Evolutionary conservation across 2,113 vertebrate genomes (phyloP).

Genomic region (Rhadina sibilatrix): DNA sequence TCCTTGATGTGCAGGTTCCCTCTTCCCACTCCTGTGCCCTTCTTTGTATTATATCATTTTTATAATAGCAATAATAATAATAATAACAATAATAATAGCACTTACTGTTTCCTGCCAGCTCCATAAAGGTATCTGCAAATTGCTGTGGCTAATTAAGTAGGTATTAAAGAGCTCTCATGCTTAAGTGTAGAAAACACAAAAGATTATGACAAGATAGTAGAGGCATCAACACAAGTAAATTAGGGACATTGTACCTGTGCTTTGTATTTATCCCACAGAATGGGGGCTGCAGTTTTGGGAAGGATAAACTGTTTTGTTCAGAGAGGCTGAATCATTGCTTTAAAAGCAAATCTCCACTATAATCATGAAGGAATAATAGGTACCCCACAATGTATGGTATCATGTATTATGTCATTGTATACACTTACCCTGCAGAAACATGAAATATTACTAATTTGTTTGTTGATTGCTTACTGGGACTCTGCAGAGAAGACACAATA

Average conservation of each 20-base stretch:
- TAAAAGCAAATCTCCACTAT: constrained; percentile 41
- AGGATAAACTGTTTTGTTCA: constrained; percentile 16
- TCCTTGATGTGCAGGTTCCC: not conserved
- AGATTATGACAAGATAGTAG: constrained; percentile 49
- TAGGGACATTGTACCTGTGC: not conserved
- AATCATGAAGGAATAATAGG: constrained; percentile 41
- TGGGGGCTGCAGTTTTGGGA: constrained; percentile 24
- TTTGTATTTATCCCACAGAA: constrained; percentile 46
- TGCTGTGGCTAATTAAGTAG: constrained; percentile 23
- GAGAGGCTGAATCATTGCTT: constrained; percentile 44
- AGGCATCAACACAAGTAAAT: constrained; percentile 8
- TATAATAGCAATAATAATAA: constrained; percentile 16
- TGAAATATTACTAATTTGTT: not conserved
- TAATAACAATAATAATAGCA: not conserved
- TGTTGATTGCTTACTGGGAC: not conserved
- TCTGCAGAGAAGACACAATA: not conserved
- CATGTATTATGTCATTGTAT: not conserved
- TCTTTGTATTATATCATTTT: not conserved
- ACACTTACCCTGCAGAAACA: not conserved
- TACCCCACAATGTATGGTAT: not conserved
- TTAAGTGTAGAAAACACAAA: constrained; percentile 42
- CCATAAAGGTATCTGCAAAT: constrained; percentile 27
- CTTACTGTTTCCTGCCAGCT: not conserved
- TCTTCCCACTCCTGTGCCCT: not conserved
- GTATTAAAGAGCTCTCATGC: constrained; percentile 21